These are phyloP conservation scores for Lucilia cuprina DNA, from an alignment of 1,140 invertebrate genomes.

Conservation along the genomic window DNA sequence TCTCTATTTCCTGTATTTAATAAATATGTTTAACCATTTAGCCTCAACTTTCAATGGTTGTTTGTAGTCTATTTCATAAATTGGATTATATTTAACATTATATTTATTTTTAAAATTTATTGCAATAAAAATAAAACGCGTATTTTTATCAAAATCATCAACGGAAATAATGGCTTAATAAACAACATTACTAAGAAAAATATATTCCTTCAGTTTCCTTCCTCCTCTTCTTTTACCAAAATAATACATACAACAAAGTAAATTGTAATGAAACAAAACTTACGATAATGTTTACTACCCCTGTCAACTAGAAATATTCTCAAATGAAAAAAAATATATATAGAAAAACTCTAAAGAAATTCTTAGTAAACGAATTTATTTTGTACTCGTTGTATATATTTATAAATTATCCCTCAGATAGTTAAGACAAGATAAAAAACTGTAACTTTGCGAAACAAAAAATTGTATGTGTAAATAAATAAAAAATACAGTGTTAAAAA, in stretches of 20 bases:
- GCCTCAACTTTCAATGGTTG: not conserved
- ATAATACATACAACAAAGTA: not conserved
- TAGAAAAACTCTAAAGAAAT: conserved; percentile 19
- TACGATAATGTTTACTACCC: not conserved
- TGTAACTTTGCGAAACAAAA: not conserved
- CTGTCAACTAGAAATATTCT: not conserved
- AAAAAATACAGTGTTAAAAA: too few relatives aligned
- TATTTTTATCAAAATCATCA: conserved; percentile 33
- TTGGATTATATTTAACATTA: not conserved
- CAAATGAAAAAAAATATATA: conserved; percentile 10
- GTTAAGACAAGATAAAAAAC: conserved; percentile 27
- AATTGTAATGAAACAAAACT: not conserved
- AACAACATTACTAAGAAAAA: conserved; percentile 25
- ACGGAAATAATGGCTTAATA: conserved; percentile 31
- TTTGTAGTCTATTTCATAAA: conserved; percentile 20
- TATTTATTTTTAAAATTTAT: conserved; percentile 23
- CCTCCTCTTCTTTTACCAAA: not conserved
- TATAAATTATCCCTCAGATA: conserved; percentile 33
- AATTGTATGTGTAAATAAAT: too few relatives aligned
- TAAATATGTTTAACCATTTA: not conserved
- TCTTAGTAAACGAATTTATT: conserved; percentile 31
- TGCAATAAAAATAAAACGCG: conserved; percentile 26
- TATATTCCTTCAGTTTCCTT: not conserved
- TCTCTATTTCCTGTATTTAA: not conserved
- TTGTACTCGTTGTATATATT: conserved; percentile 10